Conservation (phyloP, 2,888 invertebrate species). For the Catocala nupta region DNA sequence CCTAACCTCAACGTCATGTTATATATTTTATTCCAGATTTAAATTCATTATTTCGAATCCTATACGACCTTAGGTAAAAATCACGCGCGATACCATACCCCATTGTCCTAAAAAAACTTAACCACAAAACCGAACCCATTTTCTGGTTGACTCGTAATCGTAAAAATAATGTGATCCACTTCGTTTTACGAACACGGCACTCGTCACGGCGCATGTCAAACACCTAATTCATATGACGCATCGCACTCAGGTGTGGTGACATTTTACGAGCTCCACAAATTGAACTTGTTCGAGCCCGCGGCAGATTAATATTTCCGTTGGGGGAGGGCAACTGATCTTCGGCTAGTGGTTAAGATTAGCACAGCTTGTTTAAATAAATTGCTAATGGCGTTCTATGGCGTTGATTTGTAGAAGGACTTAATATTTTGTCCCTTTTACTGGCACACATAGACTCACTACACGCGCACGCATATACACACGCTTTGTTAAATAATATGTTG, state of each 20-base stretch:
- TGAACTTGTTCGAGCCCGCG: constrained; percentile 50
- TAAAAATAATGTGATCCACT: constrained; percentile 33
- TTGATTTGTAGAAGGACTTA: too few relatives aligned
- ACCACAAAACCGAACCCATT: constrained; percentile 18
- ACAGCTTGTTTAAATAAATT: constrained; percentile 9
- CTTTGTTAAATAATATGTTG: too few relatives aligned
- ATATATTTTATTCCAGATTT: too few relatives aligned
- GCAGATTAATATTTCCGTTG: constrained; percentile 60
- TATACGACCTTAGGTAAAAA: not conserved
- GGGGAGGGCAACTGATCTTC: constrained; percentile 36
- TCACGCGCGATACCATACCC: not conserved
- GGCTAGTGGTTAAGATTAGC: constrained; percentile 11
- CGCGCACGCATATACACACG: too few relatives aligned
- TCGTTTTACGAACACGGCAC: constrained; percentile 25
- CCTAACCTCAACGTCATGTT: too few relatives aligned
- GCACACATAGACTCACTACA: too few relatives aligned
- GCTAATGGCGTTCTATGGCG: not conserved
- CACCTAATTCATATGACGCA: constrained; percentile 56
- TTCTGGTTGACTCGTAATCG: constrained; percentile 25
- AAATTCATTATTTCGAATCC: too few relatives aligned
- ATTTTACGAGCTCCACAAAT: constrained; percentile 56
- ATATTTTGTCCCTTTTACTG: too few relatives aligned
- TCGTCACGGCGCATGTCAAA: constrained; percentile 34
- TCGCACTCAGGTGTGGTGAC: constrained; percentile 49
- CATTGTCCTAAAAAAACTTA: constrained; percentile 20